Base-by-base conservation (phyloP, 2,797 vertebrate genomes). In the Hemibagrus guttatus region DNA sequence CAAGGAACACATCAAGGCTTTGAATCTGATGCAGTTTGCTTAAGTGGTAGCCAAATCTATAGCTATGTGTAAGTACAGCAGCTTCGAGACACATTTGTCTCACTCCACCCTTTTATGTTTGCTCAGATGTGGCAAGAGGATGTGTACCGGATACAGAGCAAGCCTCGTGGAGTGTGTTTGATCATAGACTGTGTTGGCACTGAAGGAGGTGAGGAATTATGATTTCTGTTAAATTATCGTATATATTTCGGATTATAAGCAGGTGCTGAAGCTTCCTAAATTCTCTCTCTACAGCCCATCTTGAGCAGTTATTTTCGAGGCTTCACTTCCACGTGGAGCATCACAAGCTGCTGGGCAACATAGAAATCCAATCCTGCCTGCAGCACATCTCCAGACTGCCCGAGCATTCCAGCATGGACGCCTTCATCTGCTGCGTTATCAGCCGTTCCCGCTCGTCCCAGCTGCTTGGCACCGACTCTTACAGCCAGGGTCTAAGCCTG, bases 121-220 rank as follows among this genome's bases (percentile, higher is more conserved):
- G n/a, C 23, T 85, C 16, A 78, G 14, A 74, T 72, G 64, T n/a
- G 42, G 28, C 42, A 72, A 21, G 86, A 94, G 63, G 95, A 97
- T 28, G 88, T 72, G 23, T 99, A 99, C 91, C 95, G 90, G 88
- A 96, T 98, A 89, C 93, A 90, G 92, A 94, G 92, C 49, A 89
- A 92, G 0, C 95, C 95, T 82, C 94, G 96, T 79, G 97, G 98
- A 89, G 84, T 96, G 88, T 99, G 98, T 91, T 84, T 98, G 85
- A 98, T 99, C 90, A 96, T 99, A 59, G 97, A 99, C 93, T 98
- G 98, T 23, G 93, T 98, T 75, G 97, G 97, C 84, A 95, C 93
- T 81, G 96, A 97, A 26, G 92, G 94, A 93, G 97, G 98, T 99
- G 90, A 94, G 96, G 90, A 13, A 84, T 61, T 61, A 59, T 23